A percentile compares a stretch with the other conserved stretches of the same genome.
phyloP scores from a whole-genome alignment of 1,140 invertebrate genomes.

The Diabrotica virgifera region DNA sequence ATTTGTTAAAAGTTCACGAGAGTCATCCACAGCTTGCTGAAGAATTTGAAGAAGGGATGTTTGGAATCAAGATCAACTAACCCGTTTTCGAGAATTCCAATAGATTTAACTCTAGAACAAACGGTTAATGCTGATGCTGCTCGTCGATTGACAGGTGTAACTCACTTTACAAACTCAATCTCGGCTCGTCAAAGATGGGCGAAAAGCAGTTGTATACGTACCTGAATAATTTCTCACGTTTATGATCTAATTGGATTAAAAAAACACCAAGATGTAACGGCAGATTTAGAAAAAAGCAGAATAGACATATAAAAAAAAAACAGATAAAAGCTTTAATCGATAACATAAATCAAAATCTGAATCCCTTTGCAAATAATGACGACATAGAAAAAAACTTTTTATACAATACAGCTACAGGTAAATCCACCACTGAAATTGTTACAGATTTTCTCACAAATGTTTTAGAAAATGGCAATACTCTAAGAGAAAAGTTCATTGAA shows the following conservation, averaged over 20 bases:
- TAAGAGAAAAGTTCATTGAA: no score
- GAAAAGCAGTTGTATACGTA: constrained; percentile 20
- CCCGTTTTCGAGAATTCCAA: constrained; percentile 35
- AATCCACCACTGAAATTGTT: no score
- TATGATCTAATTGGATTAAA: constrained; percentile 10
- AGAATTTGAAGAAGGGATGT: constrained; percentile 32
- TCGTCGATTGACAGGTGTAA: constrained; percentile 36
- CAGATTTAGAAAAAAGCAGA: no score
- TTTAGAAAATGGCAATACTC: no score
- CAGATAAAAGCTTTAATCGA: constrained; percentile 21
- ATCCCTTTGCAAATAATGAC: no score
- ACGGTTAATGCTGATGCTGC: no score
- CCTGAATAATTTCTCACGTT: constrained; percentile 26
- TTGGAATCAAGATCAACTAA: constrained; percentile 36
- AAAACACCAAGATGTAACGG: constrained; percentile 26
- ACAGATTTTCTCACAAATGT: no score
- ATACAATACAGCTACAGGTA: no score
- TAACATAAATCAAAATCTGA: constrained; percentile 23
- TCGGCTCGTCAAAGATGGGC: constrained; percentile 26
- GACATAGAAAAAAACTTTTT: no score
- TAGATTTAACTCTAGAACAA: constrained; percentile 39
- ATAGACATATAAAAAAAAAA: constrained; percentile 20
- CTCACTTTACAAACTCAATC: constrained; percentile 32
- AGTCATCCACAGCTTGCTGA: constrained; percentile 35
- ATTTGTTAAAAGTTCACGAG: constrained; percentile 29